Conservation (phyloP, 2,113 vertebrate species). For the Ancistrus triradiatus region DNA sequence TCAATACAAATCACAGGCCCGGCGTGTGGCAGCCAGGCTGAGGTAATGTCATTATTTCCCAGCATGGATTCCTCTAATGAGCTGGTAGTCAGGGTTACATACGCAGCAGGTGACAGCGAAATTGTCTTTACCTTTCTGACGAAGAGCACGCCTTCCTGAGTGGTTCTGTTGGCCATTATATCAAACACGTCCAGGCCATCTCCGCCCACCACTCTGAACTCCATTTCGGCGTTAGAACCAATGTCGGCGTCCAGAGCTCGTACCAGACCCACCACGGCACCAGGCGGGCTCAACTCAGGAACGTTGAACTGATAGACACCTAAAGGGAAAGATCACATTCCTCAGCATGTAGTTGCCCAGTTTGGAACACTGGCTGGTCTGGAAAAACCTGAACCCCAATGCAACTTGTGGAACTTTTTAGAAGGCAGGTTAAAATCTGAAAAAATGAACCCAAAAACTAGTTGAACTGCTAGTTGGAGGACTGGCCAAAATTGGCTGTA, state of each 20-base stretch:
- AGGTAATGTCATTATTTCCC: conserved; percentile 22
- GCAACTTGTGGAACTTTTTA: no score
- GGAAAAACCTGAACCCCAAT: no score
- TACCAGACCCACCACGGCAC: conserved; percentile 77
- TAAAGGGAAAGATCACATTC: conserved; percentile 44
- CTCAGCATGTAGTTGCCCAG: no score
- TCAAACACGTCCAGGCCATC: conserved; percentile 86
- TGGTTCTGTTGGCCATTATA: conserved; percentile 79
- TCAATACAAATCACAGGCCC: background rate
- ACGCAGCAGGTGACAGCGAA: background rate
- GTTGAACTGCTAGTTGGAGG: no score
- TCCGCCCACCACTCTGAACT: conserved; percentile 81
- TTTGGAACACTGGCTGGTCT: no score
- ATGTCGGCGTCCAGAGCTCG: conserved; percentile 81
- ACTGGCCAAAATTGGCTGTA: no score
- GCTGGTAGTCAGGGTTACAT: background rate
- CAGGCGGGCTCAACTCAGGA: conserved; percentile 70
- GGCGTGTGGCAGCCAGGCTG: background rate
- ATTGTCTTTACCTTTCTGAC: conserved; percentile 78
- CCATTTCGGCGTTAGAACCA: conserved; percentile 82
- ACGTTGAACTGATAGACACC: conserved; percentile 85
- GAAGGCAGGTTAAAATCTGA: no score
- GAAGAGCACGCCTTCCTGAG: conserved; percentile 85
- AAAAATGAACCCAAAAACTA: no score
- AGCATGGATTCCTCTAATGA: conserved; percentile 23